These are phyloP conservation scores for Trichogramma evanescens DNA, from an alignment of 2,888 invertebrate species.

Conservation along the genomic window DNA sequence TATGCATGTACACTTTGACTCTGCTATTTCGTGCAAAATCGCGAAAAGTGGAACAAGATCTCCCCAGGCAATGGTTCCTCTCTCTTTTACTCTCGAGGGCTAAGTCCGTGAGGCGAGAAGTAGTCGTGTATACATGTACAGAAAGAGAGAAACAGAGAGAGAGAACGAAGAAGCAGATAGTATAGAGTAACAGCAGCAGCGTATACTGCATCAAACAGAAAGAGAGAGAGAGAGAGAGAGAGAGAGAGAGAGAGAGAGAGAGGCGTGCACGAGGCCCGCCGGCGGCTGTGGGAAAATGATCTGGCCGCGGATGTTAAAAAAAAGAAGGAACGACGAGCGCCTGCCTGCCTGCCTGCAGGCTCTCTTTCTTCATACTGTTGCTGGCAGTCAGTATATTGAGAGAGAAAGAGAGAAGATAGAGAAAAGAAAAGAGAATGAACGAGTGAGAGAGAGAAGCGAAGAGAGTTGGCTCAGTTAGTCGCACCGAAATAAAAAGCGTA, in stretches of 20 bases:
- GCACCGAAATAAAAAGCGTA: constrained; percentile 43
- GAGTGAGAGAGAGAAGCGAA: constrained; percentile 4
- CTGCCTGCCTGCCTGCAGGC: no score
- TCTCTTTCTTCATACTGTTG: no score
- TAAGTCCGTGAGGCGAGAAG: constrained; percentile 24
- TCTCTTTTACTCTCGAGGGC: constrained; percentile 18
- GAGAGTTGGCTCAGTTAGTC: constrained; percentile 23
- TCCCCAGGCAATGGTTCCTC: constrained; percentile 27
- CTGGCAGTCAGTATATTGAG: constrained; percentile 2
- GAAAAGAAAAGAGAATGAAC: constrained; percentile 22
- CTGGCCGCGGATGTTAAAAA: constrained; percentile 26
- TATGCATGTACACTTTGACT: background rate
- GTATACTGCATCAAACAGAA: constrained; percentile 15
- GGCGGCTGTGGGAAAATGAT: constrained; percentile 46
- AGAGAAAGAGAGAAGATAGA: background rate
- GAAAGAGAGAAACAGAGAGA: constrained; percentile 25
- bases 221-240: constrained; percentile 21
- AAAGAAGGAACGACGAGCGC: constrained; percentile 1
- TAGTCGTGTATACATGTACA: constrained; percentile 2
- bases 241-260: constrained; percentile 17
- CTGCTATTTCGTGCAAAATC: constrained; percentile 36
- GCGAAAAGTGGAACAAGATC: constrained; percentile 40
- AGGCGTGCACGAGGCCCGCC: constrained; percentile 21
- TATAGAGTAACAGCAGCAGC: constrained; percentile 6
- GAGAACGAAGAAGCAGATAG: constrained; percentile 18